Evolutionary conservation across 2,797 vertebrate genomes (phyloP).

Genomic region (Podargus strigoides): DNA sequence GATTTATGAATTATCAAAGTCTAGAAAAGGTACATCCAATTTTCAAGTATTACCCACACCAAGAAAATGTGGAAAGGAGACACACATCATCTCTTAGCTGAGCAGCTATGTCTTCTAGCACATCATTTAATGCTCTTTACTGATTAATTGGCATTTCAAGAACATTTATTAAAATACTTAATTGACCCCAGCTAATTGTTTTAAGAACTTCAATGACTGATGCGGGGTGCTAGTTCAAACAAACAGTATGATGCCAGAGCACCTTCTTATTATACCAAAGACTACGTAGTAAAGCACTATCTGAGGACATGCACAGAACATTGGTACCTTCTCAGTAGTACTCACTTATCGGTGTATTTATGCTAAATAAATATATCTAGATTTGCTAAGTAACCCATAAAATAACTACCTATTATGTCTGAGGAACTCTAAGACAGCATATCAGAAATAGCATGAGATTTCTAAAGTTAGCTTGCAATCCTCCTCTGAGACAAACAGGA

Average conservation of each 20-base stretch:
- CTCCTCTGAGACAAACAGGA: not conserved
- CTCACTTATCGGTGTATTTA: not conserved
- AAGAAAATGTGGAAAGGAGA: constrained; percentile 43
- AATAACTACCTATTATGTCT: constrained; percentile 24
- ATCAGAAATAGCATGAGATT: constrained; percentile 2
- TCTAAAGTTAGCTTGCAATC: not conserved
- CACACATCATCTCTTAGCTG: constrained; percentile 40
- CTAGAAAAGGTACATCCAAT: constrained; percentile 77
- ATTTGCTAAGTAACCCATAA: constrained; percentile 51
- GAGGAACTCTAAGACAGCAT: not conserved
- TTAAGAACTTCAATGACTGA: not conserved
- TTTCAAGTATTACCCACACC: constrained; percentile 80
- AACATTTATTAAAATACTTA: constrained; percentile 58
- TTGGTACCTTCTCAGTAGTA: not conserved
- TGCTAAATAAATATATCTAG: constrained; percentile 47
- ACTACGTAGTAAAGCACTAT: not conserved
- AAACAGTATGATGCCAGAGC: not conserved
- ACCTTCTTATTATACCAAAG: not conserved
- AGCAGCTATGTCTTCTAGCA: constrained; percentile 57
- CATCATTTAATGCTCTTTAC: constrained; percentile 70
- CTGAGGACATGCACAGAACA: not conserved
- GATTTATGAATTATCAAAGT: constrained; percentile 91
- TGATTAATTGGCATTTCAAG: constrained; percentile 72
- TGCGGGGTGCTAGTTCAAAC: not conserved
- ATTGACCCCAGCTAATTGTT: constrained; percentile 1